Percentiles rank a stretch among this genome's conserved stretches.
phyloP scores from a whole-genome alignment of 2,888 invertebrate genomes.

The Nemoura dubitans region DNA sequence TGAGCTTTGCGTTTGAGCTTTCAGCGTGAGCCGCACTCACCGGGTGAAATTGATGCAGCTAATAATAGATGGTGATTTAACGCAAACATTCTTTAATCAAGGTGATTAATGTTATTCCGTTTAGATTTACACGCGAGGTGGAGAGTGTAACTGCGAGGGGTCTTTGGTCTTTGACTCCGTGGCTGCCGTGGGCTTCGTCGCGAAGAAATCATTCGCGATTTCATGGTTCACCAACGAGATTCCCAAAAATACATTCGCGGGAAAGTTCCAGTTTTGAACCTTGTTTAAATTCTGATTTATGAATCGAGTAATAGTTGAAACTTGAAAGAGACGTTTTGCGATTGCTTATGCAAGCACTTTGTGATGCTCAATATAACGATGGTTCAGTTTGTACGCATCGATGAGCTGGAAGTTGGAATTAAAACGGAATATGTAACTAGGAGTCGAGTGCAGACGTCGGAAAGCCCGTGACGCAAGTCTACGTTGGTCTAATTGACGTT shows the following conservation, averaged over 20 bases:
- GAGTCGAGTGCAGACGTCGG: neutral
- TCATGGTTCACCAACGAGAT: neutral
- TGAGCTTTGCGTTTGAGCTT: too few relatives aligned
- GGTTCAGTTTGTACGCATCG: neutral
- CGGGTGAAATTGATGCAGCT: neutral
- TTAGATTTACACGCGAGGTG: neutral
- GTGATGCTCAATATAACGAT: neutral
- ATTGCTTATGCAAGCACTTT: neutral
- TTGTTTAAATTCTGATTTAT: neutral
- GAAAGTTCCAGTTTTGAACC: neutral
- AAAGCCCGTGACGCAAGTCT: neutral
- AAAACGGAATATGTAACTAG: neutral
- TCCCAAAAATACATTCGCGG: too few relatives aligned
- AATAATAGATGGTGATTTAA: neutral
- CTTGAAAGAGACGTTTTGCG: neutral
- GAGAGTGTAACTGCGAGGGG: neutral
- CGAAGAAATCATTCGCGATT: neutral
- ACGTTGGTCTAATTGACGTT: neutral
- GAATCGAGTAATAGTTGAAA: neutral
- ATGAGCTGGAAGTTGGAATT: neutral
- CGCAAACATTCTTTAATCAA: constrained; percentile 3
- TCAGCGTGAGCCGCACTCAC: neutral
- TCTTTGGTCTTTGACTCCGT: too few relatives aligned
- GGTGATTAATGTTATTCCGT: neutral
- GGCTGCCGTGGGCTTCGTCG: neutral